phyloP scores from a whole-genome alignment of 2,888 invertebrate genomes.

The Tenodera sinensis region DNA sequence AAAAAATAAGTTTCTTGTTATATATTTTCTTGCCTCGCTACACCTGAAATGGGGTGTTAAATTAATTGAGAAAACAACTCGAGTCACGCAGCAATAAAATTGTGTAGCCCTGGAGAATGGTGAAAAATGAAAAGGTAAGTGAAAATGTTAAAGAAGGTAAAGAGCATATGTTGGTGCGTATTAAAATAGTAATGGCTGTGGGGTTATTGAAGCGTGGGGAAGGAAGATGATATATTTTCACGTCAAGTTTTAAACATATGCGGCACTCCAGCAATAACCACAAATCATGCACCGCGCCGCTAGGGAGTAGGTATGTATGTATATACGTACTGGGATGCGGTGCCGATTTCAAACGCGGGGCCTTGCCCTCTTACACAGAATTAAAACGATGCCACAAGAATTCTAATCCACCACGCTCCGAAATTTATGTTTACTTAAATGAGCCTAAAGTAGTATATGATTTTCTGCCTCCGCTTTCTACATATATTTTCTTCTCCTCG shows the following conservation, averaged over 20 bases:
- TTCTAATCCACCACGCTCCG: neutral
- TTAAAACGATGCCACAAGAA: neutral
- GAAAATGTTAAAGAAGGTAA: neutral
- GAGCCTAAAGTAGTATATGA: neutral
- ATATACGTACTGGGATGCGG: neutral
- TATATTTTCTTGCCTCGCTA: too few relatives aligned
- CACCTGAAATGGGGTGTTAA: too few relatives aligned
- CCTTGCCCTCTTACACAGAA: neutral
- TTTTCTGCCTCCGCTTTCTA: neutral
- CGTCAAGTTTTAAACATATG: constrained; percentile 27
- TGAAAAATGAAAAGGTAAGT: neutral
- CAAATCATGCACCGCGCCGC: constrained; percentile 19
- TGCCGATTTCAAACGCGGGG: constrained; percentile 16
- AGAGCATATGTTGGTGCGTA: neutral
- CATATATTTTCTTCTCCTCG: neutral
- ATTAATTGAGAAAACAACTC: too few relatives aligned
- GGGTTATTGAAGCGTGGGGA: neutral
- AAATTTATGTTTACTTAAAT: constrained; percentile 16
- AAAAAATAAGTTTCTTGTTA: too few relatives aligned
- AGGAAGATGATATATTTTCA: constrained; percentile 17
- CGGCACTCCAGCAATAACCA: constrained; percentile 21
- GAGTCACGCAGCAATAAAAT: too few relatives aligned
- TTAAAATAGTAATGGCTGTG: neutral
- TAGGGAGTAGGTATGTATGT: neutral
- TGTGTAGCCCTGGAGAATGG: neutral